Base-by-base conservation (phyloP, 2,888 invertebrate species). In the Chrysolina oricalcia region DNA sequence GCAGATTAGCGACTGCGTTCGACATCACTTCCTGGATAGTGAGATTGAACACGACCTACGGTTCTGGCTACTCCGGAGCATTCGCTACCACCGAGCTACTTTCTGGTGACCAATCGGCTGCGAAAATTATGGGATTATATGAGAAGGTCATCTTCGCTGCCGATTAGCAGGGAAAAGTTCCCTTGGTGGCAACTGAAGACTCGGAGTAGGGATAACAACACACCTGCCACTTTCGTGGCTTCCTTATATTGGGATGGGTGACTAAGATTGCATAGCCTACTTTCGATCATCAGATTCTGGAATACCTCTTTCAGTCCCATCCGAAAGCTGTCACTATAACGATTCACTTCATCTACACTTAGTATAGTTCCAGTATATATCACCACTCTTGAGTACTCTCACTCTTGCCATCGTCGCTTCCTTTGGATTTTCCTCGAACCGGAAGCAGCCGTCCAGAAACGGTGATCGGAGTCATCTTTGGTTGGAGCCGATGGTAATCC, bases 1-100 rank as follows among this genome's bases (percentile, higher is more conserved):
- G 88, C 89, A 89, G 90, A 88, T 91, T 91, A 85, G 85, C 85
- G 86, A 86, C 83, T 59, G 76, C 88, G 87, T 89, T 87, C 80
- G 80, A 76, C 71, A 79, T 87, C 85, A 80, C 83, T 86, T 87
- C 86, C 87, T 86, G 88, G 86, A 80, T 80, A 86, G 85, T 80
- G 81, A 87, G 86, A 77, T 79, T 80, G 84, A 85, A 87, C 87
- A 80, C 80, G 74, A 75, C 80, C 79, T 65, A 63, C 73, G 53
- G 40, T 8, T 64, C 17, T 13, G 50, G 68, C 65, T 65, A 74
- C 64, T 69, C 67, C 46, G 66, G 53, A 41, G 66, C 70, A 62
- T 48, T 35, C 48, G 75, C 35, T 74, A 69, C 65, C 66, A 70
- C 70, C 75, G 62, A 71, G 59, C 69, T 66, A 70, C 73, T 70